Base-by-base conservation (phyloP, 2,113 vertebrate genomes). In the Hoplias malabaricus region DNA sequence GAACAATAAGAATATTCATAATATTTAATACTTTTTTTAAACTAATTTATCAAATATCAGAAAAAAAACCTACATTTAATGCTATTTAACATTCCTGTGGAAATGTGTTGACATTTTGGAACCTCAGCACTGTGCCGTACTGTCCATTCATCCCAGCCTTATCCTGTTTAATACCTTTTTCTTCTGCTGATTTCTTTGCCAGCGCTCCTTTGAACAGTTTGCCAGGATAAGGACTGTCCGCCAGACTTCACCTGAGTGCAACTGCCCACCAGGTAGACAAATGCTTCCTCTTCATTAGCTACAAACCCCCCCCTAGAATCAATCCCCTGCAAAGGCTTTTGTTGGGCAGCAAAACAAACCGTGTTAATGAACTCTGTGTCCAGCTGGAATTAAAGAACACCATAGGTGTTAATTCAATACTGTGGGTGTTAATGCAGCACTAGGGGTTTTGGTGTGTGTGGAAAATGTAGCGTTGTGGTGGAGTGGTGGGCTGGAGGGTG, bases 121-220 rank as follows among this genome's bases (percentile, higher is more conserved):
- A n/a, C n/a, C n/a, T n/a, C n/a, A n/a, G n/a, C n/a, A n/a, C n/a
- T n/a, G n/a, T n/a, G n/a, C n/a, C n/a, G n/a, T n/a, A n/a, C n/a
- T n/a, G n/a, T n/a, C n/a, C n/a, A n/a, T n/a, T n/a, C n/a, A 73
- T 27, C 13, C 43, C n/a, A 27, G 21, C 38, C 34, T n/a, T 29
- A 27, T 23, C 14, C 9, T 61, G 25, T 40, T 19, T 36, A 36
- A 46, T 34, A 43, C 34, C 36, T 69, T 2, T 23, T 71, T 62
- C 67, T 48, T 73, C 12, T 43, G 2, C 34, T 82, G 0, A 23
- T 2, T 73, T 46, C 0, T 53, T 53, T 88, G 85, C 10, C 91
- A 98, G 97, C 95, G 92, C 90, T 93, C 97, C 69, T 96, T 97
- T 69, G 96, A 98, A 87, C 91, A 96, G 84, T 91, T 95, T 85